Evolutionary conservation across 1,140 invertebrate genomes (phyloP).

Genomic region (Tetranychus urticae): DNA sequence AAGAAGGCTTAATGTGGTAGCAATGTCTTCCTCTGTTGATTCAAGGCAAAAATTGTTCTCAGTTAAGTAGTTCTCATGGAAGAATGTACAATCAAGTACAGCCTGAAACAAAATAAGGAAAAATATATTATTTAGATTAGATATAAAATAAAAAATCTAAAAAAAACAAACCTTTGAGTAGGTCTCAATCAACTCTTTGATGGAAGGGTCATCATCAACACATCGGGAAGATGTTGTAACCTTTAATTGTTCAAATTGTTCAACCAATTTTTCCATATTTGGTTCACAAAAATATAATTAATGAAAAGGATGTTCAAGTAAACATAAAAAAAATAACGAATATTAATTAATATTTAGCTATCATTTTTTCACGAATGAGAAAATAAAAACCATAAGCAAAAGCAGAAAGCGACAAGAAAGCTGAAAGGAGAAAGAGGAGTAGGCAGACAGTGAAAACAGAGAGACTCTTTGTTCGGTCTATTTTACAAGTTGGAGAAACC

Average conservation of each 20-base stretch:
- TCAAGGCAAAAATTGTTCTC: not conserved
- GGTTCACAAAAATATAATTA: not conserved
- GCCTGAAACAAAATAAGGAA: not conserved
- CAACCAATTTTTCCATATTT: not conserved
- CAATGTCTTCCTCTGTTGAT: not conserved
- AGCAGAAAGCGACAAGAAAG: no score
- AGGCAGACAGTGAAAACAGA: no score
- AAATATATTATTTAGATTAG: not conserved
- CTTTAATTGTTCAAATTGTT: not conserved
- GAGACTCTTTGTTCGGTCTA: no score
- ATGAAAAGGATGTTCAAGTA: not conserved
- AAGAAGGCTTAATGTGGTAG: not conserved
- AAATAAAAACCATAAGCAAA: no score
- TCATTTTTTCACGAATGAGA: no score
- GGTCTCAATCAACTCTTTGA: constrained; percentile 1
- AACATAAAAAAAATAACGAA: not conserved
- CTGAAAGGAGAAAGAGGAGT: no score
- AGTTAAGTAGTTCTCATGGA: not conserved
- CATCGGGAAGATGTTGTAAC: not conserved
- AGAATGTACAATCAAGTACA: constrained; percentile 1
- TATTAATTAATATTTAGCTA: not conserved
- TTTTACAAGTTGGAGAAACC: no score
- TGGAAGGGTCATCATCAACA: not conserved
- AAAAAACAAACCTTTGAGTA: not conserved
- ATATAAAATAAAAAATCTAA: not conserved